Percentiles rank a stretch among this genome's conserved stretches.
Evolutionary conservation across 2,797 vertebrate species (phyloP).

Genomic region (Manis crassicaudata): DNA sequence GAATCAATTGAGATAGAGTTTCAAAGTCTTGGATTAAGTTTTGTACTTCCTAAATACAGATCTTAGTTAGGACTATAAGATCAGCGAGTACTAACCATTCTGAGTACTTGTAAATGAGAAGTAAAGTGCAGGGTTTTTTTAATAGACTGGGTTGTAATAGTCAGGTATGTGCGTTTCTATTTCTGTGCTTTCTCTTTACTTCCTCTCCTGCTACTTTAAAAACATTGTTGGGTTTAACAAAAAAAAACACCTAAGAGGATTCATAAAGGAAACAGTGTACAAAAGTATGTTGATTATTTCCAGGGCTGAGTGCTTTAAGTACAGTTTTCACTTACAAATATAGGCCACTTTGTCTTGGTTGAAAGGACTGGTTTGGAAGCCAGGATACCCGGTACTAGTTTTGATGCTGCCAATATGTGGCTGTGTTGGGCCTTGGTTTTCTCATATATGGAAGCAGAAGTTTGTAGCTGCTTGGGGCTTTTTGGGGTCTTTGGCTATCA

Average conservation of each 20-base stretch:
- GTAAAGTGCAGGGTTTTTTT: not conserved
- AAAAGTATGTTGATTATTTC: not conserved
- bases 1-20: not conserved
- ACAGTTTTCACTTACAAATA: not conserved
- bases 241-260: not conserved
- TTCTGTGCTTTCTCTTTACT: slow-evolving; percentile 48
- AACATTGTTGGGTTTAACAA: not conserved
- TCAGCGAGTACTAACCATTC: not conserved
- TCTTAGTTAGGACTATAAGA: not conserved
- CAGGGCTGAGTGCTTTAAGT: not conserved
- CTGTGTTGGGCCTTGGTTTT: not conserved
- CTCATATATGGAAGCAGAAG: not conserved
- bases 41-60: not conserved
- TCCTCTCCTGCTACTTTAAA: slow-evolving; percentile 4
- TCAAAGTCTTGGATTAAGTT: not conserved
- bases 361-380: not conserved
- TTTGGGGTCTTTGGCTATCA: not conserved
- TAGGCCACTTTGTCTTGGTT: not conserved
- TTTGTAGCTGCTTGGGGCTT: not conserved
- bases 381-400: not conserved
- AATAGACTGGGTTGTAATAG: not conserved
- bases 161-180: not conserved
- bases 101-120: slow-evolving; percentile 14
- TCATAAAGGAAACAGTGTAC: not conserved
- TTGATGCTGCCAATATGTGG: not conserved